A percentile compares a stretch with the other conserved stretches of the same genome.
Evolutionary conservation across 2,113 vertebrate genomes (phyloP).

Genomic region (Heterotilapia buettikoferi): DNA sequence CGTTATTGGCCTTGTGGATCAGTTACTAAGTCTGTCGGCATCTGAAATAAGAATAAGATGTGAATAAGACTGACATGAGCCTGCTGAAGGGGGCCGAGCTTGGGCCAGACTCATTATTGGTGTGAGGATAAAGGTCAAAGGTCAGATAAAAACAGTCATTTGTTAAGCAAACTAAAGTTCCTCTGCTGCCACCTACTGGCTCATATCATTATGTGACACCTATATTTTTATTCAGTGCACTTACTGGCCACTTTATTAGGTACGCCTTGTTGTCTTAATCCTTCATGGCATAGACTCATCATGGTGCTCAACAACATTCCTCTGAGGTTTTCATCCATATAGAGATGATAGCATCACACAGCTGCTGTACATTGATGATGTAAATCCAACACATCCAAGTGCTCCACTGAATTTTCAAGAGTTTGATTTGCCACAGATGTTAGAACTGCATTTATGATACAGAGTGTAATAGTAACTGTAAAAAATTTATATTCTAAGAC

Average conservation of each 20-base stretch:
- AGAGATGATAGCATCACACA: background rate
- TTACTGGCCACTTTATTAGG: no score
- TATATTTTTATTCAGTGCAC: no score
- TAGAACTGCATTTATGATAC: fast-evolving
- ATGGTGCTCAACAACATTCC: background rate
- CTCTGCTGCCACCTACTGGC: no score
- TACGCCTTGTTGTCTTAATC: background rate
- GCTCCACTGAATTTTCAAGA: background rate
- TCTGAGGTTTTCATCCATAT: background rate
- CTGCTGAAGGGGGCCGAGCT: fast-evolving
- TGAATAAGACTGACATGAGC: no score
- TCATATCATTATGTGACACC: no score
- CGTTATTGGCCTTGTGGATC: no score
- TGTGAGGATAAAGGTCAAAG: no score
- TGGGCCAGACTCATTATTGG: no score
- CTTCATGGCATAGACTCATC: fast-evolving
- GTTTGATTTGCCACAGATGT: fast-evolving
- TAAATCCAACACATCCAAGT: fast-evolving
- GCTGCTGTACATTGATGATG: background rate
- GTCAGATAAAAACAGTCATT: no score
- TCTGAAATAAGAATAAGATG: no score
- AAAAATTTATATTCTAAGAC: fast-evolving
- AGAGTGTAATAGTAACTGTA: background rate
- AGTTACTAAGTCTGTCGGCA: no score
- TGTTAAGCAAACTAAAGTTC: no score